Evolutionary conservation across 2,113 vertebrate genomes (phyloP).

Genomic region (Panurus biarmicus): DNA sequence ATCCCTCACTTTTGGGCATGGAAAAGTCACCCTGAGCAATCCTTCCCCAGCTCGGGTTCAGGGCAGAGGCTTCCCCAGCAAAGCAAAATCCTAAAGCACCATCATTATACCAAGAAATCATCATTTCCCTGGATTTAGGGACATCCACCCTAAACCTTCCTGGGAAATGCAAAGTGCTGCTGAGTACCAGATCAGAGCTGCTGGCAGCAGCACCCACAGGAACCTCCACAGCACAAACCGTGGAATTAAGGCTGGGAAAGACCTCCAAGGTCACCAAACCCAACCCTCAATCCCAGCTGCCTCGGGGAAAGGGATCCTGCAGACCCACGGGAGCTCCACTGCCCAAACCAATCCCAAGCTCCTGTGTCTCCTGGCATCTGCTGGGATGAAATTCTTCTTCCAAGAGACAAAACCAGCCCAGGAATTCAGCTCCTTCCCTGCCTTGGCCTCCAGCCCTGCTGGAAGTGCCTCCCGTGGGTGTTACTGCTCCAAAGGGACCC

Average conservation of each 20-base stretch:
- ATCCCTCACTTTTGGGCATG: background rate
- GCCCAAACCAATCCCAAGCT: background rate
- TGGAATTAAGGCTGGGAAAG: background rate
- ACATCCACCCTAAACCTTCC: background rate
- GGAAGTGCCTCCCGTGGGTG: background rate
- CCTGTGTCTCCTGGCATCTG: background rate
- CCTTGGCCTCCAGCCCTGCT: background rate
- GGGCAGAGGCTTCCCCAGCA: background rate
- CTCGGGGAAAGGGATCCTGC: background rate
- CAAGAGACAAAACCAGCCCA: background rate
- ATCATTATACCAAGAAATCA: background rate
- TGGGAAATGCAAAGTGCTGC: background rate
- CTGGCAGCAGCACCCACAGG: background rate
- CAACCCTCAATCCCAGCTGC: background rate
- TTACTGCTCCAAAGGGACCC: background rate
- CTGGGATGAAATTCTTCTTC: background rate
- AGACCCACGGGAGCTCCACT: rapidly evolving
- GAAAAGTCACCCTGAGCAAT: background rate
- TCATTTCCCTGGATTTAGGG: background rate
- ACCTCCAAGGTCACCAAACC: background rate
- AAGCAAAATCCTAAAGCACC: background rate
- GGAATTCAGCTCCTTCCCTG: background rate
- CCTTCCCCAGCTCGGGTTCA: background rate
- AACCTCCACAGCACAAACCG: background rate
- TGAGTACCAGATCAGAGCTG: background rate